Conservation (phyloP, 2,888 invertebrate species). For the Notodonta ziczac region DNA sequence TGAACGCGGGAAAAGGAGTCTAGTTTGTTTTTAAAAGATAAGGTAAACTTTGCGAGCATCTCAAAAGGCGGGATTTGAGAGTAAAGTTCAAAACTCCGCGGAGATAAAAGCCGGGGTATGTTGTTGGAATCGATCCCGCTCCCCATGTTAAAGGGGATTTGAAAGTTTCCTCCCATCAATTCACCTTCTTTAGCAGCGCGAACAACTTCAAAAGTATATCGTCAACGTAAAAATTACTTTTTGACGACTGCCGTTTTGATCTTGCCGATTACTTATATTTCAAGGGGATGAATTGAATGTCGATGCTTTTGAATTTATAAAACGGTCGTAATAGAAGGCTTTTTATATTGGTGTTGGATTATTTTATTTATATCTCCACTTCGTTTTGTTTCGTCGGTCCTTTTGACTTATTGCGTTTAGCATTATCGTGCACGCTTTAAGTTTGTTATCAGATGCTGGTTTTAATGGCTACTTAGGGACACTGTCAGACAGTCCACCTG, state of each 20-base stretch:
- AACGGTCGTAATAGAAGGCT: neutral
- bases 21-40: conserved; percentile 24
- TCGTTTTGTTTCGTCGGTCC: too few species aligned
- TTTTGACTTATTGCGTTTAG: too few species aligned
- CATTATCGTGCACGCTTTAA: too few species aligned
- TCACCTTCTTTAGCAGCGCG: conserved; percentile 26
- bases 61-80: conserved; percentile 29
- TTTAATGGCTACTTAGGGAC: too few species aligned
- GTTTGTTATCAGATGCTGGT: too few species aligned
- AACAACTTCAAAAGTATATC: conserved; percentile 18
- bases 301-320: neutral
- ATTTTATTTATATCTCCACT: neutral
- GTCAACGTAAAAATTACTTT: conserved; percentile 18
- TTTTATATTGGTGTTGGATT: neutral
- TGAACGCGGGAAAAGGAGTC: conserved; percentile 7
- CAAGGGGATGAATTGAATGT: neutral
- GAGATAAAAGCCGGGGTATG: conserved; percentile 36
- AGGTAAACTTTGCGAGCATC: conserved; percentile 21
- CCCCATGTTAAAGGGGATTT: conserved; percentile 38
- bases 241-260: conserved; percentile 13
- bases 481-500: too few species aligned
- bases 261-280: conserved; percentile 6
- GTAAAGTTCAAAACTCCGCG: conserved; percentile 34
- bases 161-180: conserved; percentile 26
- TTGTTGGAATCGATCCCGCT: conserved; percentile 32